phyloP scores from a whole-genome alignment of 2,888 invertebrate species.

The Spialia ferax region DNA sequence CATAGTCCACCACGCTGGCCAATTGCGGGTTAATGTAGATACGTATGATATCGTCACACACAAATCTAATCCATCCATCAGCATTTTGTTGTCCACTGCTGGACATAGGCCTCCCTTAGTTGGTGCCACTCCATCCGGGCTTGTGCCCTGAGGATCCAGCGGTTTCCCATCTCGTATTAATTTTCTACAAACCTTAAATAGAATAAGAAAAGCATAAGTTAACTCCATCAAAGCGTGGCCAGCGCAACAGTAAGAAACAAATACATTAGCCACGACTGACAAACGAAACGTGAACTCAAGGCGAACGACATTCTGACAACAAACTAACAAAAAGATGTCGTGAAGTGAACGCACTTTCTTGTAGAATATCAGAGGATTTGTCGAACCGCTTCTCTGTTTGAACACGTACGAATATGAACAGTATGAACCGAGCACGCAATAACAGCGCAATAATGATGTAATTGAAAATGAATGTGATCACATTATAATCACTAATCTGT shows the following conservation, averaged over 20 bases:
- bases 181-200: too few relatives aligned
- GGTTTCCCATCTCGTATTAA: too few relatives aligned
- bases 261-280: slow-evolving; percentile 25
- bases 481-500: slow-evolving; percentile 14
- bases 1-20: too few relatives aligned
- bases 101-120: too few relatives aligned
- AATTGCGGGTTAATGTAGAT: too few relatives aligned
- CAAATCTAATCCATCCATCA: too few relatives aligned
- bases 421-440: slow-evolving; percentile 29
- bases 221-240: background rate
- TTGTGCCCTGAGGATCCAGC: too few relatives aligned
- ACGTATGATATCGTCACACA: too few relatives aligned
- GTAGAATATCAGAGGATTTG: slow-evolving; percentile 31
- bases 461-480: slow-evolving; percentile 19
- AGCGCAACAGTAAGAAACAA: background rate
- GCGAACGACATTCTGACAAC: slow-evolving; percentile 43
- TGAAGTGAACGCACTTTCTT: slow-evolving; percentile 38
- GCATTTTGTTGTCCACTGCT: too few relatives aligned
- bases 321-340: slow-evolving; percentile 36
- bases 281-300: slow-evolving; percentile 42
- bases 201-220: background rate
- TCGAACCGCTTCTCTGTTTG: slow-evolving; percentile 24
- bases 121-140: too few relatives aligned
- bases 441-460: slow-evolving; percentile 28
- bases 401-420: slow-evolving; percentile 30